A percentile compares a stretch with the other conserved stretches of the same genome.
phyloP scores from a whole-genome alignment of 2,113 vertebrate species.

The Tragelaphus imberbis region DNA sequence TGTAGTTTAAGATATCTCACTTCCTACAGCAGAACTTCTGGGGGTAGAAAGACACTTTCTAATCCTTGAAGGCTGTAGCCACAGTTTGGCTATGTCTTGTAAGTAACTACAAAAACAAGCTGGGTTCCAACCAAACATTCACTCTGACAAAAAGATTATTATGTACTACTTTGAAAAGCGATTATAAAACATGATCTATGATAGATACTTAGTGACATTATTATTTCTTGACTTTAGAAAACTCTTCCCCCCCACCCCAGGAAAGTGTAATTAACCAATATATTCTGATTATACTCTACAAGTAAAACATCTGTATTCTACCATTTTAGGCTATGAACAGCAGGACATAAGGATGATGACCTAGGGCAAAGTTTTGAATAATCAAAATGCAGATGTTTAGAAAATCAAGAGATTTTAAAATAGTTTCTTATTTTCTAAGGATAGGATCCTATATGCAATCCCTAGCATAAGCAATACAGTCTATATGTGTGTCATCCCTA shows the following conservation, averaged over 20 bases:
- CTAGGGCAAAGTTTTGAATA: neutral
- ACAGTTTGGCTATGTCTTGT: neutral
- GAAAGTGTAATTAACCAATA: slow-evolving; percentile 26
- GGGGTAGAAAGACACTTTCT: neutral
- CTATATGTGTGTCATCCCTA: neutral
- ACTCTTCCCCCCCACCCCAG: neutral
- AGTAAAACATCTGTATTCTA: slow-evolving; percentile 17
- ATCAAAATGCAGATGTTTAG: neutral
- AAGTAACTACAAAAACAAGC: neutral
- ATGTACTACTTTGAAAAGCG: slow-evolving; percentile 24
- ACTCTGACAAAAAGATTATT: slow-evolving; percentile 34
- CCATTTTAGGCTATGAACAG: neutral
- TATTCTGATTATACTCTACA: slow-evolving; percentile 5
- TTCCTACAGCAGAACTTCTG: neutral
- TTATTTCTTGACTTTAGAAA: slow-evolving; percentile 37
- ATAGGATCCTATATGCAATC: neutral
- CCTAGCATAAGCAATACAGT: neutral
- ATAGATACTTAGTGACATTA: neutral
- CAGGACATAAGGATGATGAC: neutral
- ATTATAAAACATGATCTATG: slow-evolving; percentile 7
- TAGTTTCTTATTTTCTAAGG: slow-evolving; percentile 18
- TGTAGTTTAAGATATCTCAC: neutral
- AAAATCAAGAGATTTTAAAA: neutral
- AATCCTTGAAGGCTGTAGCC: neutral
- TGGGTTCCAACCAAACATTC: neutral